Evolutionary conservation across 2,888 invertebrate species (phyloP).

Genomic region (Criorhina ranunculi): DNA sequence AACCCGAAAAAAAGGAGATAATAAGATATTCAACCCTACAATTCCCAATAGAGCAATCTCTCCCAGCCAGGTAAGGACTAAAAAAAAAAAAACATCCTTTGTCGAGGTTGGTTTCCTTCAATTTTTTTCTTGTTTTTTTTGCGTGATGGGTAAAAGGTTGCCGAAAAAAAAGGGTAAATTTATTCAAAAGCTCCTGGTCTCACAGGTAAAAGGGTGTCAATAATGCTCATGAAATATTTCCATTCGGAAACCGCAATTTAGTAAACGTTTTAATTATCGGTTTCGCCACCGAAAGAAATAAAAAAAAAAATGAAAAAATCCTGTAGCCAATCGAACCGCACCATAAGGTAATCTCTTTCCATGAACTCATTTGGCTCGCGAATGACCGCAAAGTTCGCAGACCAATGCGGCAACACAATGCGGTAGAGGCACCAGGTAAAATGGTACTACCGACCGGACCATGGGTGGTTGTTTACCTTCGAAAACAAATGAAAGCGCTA

Average conservation of each 20-base stretch:
- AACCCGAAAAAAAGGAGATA: neutral
- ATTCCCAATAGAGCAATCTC: neutral
- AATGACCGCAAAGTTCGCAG: conserved; percentile 25
- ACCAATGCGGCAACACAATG: neutral
- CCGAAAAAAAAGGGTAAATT: conserved; percentile 5
- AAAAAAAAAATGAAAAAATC: neutral
- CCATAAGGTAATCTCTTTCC: conserved; percentile 42
- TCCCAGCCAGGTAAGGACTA: neutral
- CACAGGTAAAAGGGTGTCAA: conserved; percentile 1
- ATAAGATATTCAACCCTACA: conserved; percentile 13
- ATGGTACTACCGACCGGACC: neutral
- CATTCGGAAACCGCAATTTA: neutral
- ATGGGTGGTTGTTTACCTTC: conserved; percentile 1
- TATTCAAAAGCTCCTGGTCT: conserved; percentile 2
- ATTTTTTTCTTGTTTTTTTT: neutral
- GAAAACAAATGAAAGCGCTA: conserved; percentile 41
- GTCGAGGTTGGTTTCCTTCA: neutral
- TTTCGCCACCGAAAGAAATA: neutral
- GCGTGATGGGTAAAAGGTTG: neutral
- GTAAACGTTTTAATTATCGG: conserved; percentile 41
- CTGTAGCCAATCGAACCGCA: conserved; percentile 40
- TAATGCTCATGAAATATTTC: neutral
- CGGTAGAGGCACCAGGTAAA: neutral
- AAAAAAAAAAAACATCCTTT: neutral
- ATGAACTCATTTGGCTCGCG: conserved; percentile 39